Evolutionary conservation across 2,888 invertebrate genomes (phyloP), one percentile per base, ranked within the genome.

Genomic region (Erebia epiphron): DNA sequence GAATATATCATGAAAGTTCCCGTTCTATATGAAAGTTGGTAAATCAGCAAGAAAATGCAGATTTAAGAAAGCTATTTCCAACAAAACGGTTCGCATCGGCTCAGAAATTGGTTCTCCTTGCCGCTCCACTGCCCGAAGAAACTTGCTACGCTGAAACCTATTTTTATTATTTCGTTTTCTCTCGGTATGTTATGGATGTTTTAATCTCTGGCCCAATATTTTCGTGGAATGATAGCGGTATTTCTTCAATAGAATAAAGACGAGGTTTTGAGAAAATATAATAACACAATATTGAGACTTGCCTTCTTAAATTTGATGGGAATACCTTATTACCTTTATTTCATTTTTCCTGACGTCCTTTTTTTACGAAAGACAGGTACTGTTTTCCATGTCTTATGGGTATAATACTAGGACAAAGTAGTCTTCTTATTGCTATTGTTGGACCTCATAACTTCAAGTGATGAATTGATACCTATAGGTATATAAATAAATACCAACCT

Each of bases 11-110:
- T 73, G 79, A 83, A 89, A 86, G 82, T 89, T 85, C 85, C 82
- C 81, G 81, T 89, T 85, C 85, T 83, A 80, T 87, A 90, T 88
- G 89, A 88, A 92, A 92, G 88, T 93, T 92, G 89, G 91, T 91
- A 92, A 92, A 92, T 93, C 93, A 93, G 92, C 92, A 92, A 92
- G 92, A 92, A 93, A 92, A 92, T 93, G 92, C 91, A 92, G 92
- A 93, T 93, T 91, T 91, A 91, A 92, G 89, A 90, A 91, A 91
- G 92, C 92, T 91, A 92, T 92, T 92, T 91, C 88, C 91, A 92
- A 92, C 91, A 91, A 92, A 92, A 92, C 87, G 92, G 84, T 89
- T 87, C 86, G 86, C 88, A 90, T 89, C 90, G 92, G 90, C 90
- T 86, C 91, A 88, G 91, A 92, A 91, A 92, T 92, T 92, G 92